These are phyloP conservation scores for Argyrosomus regius DNA, from an alignment of 2,797 vertebrate genomes.

Conservation along the genomic window DNA sequence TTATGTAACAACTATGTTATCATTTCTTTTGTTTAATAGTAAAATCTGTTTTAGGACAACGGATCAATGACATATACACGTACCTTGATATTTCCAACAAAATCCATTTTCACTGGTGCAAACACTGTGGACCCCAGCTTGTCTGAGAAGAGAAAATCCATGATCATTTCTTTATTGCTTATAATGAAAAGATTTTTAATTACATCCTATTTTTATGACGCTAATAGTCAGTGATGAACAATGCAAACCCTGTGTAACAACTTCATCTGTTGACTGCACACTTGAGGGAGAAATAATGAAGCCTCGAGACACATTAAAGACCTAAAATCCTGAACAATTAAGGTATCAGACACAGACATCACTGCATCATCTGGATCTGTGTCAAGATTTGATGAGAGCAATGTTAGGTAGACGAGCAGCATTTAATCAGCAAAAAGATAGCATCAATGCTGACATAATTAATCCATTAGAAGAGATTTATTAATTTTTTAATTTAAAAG, in stretches of 20 bases:
- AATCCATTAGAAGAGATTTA: background rate
- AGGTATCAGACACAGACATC: background rate
- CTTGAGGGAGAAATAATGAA: background rate
- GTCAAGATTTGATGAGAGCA: background rate
- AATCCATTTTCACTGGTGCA: conserved; percentile 99
- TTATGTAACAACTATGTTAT: background rate
- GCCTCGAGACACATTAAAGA: background rate
- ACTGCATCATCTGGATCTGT: background rate
- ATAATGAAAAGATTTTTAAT: background rate
- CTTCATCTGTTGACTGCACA: background rate
- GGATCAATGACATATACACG: conserved; percentile 38
- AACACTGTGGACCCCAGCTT: conserved; percentile 97
- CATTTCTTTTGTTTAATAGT: background rate
- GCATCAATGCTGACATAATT: background rate
- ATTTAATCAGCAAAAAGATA: background rate
- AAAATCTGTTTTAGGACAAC: background rate
- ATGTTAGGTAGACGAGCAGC: background rate
- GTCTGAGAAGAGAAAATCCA: conserved; percentile 85
- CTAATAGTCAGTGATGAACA: background rate
- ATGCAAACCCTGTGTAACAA: background rate
- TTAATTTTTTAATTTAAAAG: background rate
- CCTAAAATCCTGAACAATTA: background rate
- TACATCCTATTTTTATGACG: conserved; percentile 3
- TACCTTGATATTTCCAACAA: conserved; percentile 99
- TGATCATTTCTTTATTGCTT: conserved; percentile 59